These are phyloP conservation scores for Salmo trutta DNA, from an alignment of 2,797 vertebrate genomes.

Conservation along the genomic window DNA sequence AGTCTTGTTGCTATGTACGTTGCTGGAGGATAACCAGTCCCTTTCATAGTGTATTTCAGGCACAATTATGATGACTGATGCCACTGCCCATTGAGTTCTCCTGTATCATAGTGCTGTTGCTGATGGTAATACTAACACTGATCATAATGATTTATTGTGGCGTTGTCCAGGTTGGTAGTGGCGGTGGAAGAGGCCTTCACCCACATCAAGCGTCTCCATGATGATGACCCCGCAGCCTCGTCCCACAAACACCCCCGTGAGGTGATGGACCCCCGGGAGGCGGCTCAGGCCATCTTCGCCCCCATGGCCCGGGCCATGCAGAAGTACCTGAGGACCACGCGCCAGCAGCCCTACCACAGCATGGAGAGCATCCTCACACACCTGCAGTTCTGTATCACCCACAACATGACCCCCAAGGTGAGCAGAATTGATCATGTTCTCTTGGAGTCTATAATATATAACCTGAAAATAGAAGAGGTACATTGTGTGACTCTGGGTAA, in stretches of 20 bases:
- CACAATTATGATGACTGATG: not conserved
- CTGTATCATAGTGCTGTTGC: not conserved
- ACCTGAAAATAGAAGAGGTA: not conserved
- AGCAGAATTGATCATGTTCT: not conserved
- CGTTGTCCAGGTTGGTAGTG: constrained; percentile 84
- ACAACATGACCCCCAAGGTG: constrained; percentile 94
- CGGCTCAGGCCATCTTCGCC: constrained; percentile 91
- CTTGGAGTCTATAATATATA: not conserved
- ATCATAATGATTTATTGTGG: not conserved
- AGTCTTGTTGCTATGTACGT: not conserved
- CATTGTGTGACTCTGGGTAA: not conserved
- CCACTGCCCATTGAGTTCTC: no score
- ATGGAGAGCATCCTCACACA: constrained; percentile 97
- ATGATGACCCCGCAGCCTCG: constrained; percentile 75
- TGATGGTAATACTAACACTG: not conserved
- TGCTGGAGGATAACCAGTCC: not conserved
- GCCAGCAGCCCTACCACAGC: constrained; percentile 93
- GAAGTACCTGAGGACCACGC: constrained; percentile 90
- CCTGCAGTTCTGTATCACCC: constrained; percentile 94
- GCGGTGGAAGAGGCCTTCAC: constrained; percentile 94
- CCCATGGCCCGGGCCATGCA: constrained; percentile 95
- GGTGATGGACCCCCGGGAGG: constrained; percentile 91
- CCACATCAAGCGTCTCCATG: constrained; percentile 89
- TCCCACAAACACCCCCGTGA: constrained; percentile 83
- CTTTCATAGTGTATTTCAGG: not conserved